Evolutionary conservation across 1,140 invertebrate species (phyloP).

Genomic region (Agraylea sexmaculata): DNA sequence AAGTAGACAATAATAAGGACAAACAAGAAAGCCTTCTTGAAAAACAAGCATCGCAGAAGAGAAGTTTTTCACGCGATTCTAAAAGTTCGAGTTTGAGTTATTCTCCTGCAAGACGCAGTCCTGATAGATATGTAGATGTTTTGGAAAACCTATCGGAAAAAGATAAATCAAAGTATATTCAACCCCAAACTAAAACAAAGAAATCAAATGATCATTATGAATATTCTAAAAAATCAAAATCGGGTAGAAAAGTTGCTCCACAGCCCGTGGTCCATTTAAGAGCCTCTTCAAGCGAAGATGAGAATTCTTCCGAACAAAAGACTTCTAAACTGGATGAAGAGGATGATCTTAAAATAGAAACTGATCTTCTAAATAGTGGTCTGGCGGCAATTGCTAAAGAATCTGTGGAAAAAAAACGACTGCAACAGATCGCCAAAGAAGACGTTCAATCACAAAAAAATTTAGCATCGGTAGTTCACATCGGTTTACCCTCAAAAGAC

Average conservation of each 20-base stretch:
- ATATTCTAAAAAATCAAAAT: conserved; percentile 12
- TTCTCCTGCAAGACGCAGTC: conserved; percentile 49
- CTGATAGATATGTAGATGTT: conserved; percentile 50
- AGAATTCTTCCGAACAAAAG: conserved; percentile 35
- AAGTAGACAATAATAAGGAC: conserved; percentile 22
- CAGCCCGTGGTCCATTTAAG: conserved; percentile 47
- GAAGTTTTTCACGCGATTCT: conserved; percentile 16
- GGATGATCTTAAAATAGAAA: conserved; percentile 42
- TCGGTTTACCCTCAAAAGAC: no score
- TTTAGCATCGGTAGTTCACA: no score
- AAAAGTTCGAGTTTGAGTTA: conserved; percentile 49
- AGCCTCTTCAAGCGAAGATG: conserved; percentile 45
- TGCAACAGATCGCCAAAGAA: conserved; percentile 23
- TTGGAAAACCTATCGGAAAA: conserved; percentile 40
- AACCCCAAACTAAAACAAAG: conserved; percentile 27
- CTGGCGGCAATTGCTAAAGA: conserved; percentile 44
- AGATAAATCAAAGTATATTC: conserved; percentile 39
- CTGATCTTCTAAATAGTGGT: conserved; percentile 48
- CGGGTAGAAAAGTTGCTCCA: conserved; percentile 21
- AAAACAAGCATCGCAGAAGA: conserved; percentile 17
- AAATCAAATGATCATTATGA: no score
- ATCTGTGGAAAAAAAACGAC: conserved; percentile 38
- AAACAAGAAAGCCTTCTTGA: conserved; percentile 23
- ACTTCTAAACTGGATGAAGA: conserved; percentile 22
- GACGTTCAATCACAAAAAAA: no score